These are phyloP conservation scores for Calcarius ornatus DNA, from an alignment of 2,113 vertebrate genomes.

Conservation along the genomic window DNA sequence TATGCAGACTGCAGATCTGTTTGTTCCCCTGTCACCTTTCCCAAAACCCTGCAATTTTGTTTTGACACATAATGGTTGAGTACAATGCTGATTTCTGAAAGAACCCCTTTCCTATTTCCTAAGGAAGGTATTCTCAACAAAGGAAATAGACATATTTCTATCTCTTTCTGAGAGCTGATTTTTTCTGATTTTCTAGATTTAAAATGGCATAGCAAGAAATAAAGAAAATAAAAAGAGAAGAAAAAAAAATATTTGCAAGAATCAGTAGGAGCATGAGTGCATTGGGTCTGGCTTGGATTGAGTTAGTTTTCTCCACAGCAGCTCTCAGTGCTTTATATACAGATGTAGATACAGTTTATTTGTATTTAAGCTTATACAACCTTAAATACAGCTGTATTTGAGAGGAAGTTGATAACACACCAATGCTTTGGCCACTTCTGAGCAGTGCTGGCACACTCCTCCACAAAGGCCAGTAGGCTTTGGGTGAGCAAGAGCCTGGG, in stretches of 20 bases:
- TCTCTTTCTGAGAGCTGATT: not conserved
- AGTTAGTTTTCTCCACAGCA: not conserved
- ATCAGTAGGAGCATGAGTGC: accelerated
- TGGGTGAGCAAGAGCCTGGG: not conserved
- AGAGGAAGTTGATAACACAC: not conserved
- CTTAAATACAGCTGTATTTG: not conserved
- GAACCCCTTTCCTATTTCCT: not conserved
- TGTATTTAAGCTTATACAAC: too few species aligned
- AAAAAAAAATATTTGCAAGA: not conserved
- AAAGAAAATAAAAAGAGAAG: not conserved
- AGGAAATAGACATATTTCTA: not conserved
- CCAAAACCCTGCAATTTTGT: not conserved
- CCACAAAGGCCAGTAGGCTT: not conserved
- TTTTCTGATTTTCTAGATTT: not conserved
- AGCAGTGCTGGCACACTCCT: not conserved
- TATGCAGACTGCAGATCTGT: not conserved
- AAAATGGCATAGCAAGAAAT: not conserved
- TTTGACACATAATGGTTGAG: not conserved
- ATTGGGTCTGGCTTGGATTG: not conserved
- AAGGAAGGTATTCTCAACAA: not conserved
- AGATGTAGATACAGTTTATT: too few species aligned
- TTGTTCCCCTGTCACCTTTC: not conserved
- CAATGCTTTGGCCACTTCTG: not conserved
- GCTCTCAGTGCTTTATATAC: not conserved
- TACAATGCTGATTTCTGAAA: not conserved